Evolutionary conservation across 2,888 invertebrate species (phyloP), one percentile per base, ranked within the genome.

Genomic region (Hypercompe scribonia): DNA sequence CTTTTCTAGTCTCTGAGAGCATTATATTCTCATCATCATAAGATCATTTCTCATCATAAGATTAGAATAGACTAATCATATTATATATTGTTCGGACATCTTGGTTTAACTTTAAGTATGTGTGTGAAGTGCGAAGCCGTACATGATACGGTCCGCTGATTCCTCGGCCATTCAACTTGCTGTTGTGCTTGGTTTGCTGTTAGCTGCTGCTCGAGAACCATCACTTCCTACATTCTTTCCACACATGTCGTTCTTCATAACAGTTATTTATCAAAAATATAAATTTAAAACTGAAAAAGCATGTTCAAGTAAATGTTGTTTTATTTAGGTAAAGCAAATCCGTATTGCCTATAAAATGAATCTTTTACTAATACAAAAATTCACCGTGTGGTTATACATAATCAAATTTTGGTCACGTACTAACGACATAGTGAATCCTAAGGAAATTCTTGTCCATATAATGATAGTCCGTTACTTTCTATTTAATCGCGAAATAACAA

Each of bases 91-190:
- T 76, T 66, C 68, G 74, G 39, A 31, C 71, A 66, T 74, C 65
- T 79, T 76, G 70, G 78, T 63, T 73, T 76, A 73, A 75, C 76
- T 74, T 74, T 63, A 69, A 76, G 46, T 66, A 80, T 77, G 76
- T 83, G 79, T 77, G 76, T 78, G 85, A 90, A 89, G 89, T 88
- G 90, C 87, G 89, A 91, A 91, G 90, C 88, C 90, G 90, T 90
- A 88, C 87, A 86, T 85, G 90, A 88, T 82, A 93, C 92, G 94
- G 92, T 93, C 89, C 89, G 92, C 78, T 92, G 93, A 89, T 81
- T 82, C 82, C 80, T 83, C 92, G 94, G 94, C 87, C 94, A 89
- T 94, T 95, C 94, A 94, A 94, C 95, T 90, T 90, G 87, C 80
- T 89, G 90, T 89, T 88, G 90, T 91, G 92, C 90, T 91, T 88